Evolutionary conservation across 2,113 vertebrate genomes (phyloP).

Genomic region (Leptocoma aspasia): DNA sequence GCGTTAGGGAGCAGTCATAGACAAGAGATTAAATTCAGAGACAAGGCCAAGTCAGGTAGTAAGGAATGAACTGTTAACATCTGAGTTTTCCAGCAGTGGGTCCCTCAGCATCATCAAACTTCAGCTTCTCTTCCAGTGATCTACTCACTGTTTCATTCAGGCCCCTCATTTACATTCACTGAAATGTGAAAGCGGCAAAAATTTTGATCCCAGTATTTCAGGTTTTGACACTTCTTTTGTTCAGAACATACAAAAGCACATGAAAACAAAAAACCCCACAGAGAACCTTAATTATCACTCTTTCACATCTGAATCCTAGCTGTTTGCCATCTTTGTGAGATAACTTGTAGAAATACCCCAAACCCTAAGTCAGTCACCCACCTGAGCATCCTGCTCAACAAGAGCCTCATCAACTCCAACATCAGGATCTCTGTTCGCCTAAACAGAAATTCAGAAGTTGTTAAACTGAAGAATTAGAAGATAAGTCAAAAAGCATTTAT

Average conservation of each 20-base stretch:
- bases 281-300: not conserved
- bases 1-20: not conserved
- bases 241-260: not conserved
- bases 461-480: not conserved
- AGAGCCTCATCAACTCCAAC: slow-evolving; percentile 70
- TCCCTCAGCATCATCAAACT: not conserved
- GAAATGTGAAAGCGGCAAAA: fast-evolving
- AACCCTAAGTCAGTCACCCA: slow-evolving; percentile 34
- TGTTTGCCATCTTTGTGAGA: not conserved
- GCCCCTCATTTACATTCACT: not conserved
- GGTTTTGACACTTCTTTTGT: not conserved
- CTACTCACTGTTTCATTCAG: not conserved
- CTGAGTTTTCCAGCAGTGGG: not conserved
- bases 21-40: not conserved
- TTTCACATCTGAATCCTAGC: not conserved
- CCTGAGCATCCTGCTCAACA: slow-evolving; percentile 93
- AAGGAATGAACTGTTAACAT: not conserved
- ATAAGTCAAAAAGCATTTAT: not conserved
- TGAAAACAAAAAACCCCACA: not conserved
- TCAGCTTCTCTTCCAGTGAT: not conserved
- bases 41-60: not conserved
- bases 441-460: not conserved
- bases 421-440: slow-evolving; percentile 87
- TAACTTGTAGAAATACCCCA: not conserved
- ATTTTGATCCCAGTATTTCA: not conserved